phyloP scores from a whole-genome alignment of 2,797 vertebrate species.

The Paedocypris micromegethes region DNA sequence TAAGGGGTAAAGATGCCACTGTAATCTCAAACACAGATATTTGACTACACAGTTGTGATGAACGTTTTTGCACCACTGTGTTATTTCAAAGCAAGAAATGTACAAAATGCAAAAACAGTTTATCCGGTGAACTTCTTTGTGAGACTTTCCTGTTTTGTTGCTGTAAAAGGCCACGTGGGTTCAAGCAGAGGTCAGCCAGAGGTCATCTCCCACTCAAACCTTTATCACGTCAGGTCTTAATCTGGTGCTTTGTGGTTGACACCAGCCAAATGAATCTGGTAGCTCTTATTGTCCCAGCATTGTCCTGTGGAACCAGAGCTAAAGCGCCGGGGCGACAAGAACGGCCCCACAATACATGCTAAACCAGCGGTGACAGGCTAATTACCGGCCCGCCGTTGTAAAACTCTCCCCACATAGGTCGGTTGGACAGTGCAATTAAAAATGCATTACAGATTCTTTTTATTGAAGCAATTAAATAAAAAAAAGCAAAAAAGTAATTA shows the following conservation, averaged over 20 bases:
- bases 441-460: slow-evolving; percentile 98
- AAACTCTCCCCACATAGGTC: slow-evolving; percentile 98
- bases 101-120: too few relatives aligned
- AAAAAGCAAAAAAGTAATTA: slow-evolving; percentile 92
- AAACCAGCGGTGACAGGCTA: slow-evolving; percentile 97
- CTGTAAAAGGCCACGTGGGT: too few relatives aligned
- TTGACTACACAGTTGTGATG: too few relatives aligned
- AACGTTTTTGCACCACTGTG: too few relatives aligned
- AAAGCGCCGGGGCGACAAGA: slow-evolving; percentile 71
- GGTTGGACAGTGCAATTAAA: slow-evolving; percentile 98
- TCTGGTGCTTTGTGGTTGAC: slow-evolving; percentile 57
- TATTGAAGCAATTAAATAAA: slow-evolving; percentile 99
- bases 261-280: slow-evolving; percentile 70
- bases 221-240: slow-evolving; percentile 68
- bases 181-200: slow-evolving; percentile 47
- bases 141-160: too few relatives aligned
- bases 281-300: slow-evolving; percentile 76
- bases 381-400: slow-evolving; percentile 95
- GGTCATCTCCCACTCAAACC: slow-evolving; percentile 76
- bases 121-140: too few relatives aligned
- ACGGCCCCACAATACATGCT: slow-evolving; percentile 91
- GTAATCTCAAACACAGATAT: too few relatives aligned
- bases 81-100: too few relatives aligned
- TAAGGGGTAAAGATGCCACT: too few relatives aligned
- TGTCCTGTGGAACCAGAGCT: slow-evolving; percentile 77